Conservation (phyloP, 1,140 invertebrate genomes). For the Ips typographus region DNA sequence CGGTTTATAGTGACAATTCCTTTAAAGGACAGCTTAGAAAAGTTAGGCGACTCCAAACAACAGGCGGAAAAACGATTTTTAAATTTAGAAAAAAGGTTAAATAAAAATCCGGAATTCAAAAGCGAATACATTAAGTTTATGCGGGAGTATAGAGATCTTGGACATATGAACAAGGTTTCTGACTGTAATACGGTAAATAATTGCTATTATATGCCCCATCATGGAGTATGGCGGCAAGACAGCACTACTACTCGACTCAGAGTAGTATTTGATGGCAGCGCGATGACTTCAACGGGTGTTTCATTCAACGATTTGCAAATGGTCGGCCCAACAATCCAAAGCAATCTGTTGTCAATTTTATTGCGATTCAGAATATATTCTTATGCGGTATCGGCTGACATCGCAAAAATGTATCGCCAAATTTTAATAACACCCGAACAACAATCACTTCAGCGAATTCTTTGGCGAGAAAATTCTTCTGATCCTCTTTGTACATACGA, state of each 20-base stretch:
- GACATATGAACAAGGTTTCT: constrained; percentile 21
- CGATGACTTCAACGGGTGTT: constrained; percentile 36
- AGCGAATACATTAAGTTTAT: constrained; percentile 22
- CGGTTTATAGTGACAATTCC: constrained; percentile 37
- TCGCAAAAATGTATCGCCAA: too few species aligned
- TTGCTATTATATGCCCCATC: constrained; percentile 52
- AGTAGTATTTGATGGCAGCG: constrained; percentile 49
- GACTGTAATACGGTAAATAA: neutral
- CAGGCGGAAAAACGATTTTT: constrained; percentile 43
- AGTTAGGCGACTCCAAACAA: constrained; percentile 44
- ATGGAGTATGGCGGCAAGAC: constrained; percentile 45
- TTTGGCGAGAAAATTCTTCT: too few species aligned
- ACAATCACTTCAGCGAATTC: too few species aligned
- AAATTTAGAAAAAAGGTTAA: constrained; percentile 46
- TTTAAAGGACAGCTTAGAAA: constrained; percentile 25
- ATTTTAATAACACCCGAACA: too few species aligned
- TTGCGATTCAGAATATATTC: constrained; percentile 46
- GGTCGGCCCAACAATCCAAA: constrained; percentile 37
- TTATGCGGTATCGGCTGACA: too few species aligned
- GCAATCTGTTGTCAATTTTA: constrained; percentile 40
- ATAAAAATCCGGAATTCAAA: constrained; percentile 36
- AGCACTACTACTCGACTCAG: constrained; percentile 45
- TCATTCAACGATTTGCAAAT: constrained; percentile 41
- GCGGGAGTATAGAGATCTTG: constrained; percentile 24
- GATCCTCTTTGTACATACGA: too few species aligned